These are phyloP conservation scores for Chloroclystis v-ata DNA, from an alignment of 2,888 invertebrate species.

Conservation along the genomic window DNA sequence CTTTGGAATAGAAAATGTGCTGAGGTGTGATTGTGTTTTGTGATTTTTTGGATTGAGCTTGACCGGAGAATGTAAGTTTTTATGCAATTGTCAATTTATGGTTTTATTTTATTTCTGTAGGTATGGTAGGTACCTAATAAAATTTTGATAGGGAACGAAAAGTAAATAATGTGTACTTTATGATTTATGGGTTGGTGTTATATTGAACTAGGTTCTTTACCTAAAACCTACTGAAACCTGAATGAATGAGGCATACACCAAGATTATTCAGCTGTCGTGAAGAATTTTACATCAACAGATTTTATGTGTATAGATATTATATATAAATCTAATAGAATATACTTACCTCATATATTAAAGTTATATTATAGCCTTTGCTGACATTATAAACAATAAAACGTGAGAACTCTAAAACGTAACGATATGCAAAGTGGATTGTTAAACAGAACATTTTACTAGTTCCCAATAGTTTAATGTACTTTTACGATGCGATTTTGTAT, in stretches of 20 bases:
- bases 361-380: conserved; percentile 4
- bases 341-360: conserved; percentile 25
- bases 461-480: conserved; percentile 15
- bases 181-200: too few species aligned
- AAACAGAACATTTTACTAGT: conserved; percentile 39
- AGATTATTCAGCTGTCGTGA: too few species aligned
- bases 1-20: conserved; percentile 2
- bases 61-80: conserved; percentile 4
- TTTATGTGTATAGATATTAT: too few species aligned
- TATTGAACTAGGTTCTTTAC: too few species aligned
- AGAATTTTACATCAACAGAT: too few species aligned
- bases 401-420: conserved; percentile 38
- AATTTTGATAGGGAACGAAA: too few species aligned
- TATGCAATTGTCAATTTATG: neutral
- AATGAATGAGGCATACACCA: too few species aligned
- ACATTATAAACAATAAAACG: conserved; percentile 35
- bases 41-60: conserved; percentile 24
- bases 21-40: conserved; percentile 25
- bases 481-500: conserved; percentile 38
- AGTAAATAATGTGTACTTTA: too few species aligned
- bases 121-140: neutral
- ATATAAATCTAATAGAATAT: too few species aligned
- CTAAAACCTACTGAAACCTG: too few species aligned
- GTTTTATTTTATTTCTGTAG: neutral
- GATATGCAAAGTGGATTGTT: conserved; percentile 45